These are phyloP conservation scores for Nomada lathburiana DNA, from an alignment of 2,888 invertebrate species.

Conservation along the genomic window DNA sequence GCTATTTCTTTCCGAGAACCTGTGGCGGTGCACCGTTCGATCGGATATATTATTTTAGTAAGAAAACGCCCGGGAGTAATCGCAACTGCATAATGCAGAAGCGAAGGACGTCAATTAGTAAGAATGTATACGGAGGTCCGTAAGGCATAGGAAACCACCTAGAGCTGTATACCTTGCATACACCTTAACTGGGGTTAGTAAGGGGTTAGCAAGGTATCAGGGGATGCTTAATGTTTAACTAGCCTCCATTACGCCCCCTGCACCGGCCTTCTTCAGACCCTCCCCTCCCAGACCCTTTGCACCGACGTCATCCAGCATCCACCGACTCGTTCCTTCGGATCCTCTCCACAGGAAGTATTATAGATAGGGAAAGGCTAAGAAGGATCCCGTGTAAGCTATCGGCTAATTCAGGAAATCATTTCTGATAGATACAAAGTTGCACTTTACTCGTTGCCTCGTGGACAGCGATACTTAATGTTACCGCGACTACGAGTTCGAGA, in stretches of 20 bases:
- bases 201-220: constrained; percentile 82
- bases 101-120: constrained; percentile 82
- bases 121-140: constrained; percentile 82
- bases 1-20: constrained; percentile 9
- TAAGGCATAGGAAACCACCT: constrained; percentile 76
- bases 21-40: constrained; percentile 38
- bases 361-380: constrained; percentile 71
- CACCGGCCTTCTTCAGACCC: constrained; percentile 57
- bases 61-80: constrained; percentile 77
- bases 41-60: constrained; percentile 73
- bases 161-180: constrained; percentile 77
- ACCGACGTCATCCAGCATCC: constrained; percentile 69
- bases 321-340: constrained; percentile 66
- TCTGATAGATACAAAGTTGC: constrained; percentile 24
- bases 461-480: not conserved
- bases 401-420: constrained; percentile 72
- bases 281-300: constrained; percentile 20
- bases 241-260: constrained; percentile 82
- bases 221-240: constrained; percentile 84
- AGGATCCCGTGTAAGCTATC: constrained; percentile 67
- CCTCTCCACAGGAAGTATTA: constrained; percentile 74
- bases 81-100: constrained; percentile 80
- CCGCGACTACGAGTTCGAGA: too few species aligned
- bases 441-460: not conserved
- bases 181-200: constrained; percentile 79